Evolutionary conservation across 2,888 invertebrate species (phyloP), one percentile per base, ranked within the genome.

Genomic region (Hyposoter dolosus): DNA sequence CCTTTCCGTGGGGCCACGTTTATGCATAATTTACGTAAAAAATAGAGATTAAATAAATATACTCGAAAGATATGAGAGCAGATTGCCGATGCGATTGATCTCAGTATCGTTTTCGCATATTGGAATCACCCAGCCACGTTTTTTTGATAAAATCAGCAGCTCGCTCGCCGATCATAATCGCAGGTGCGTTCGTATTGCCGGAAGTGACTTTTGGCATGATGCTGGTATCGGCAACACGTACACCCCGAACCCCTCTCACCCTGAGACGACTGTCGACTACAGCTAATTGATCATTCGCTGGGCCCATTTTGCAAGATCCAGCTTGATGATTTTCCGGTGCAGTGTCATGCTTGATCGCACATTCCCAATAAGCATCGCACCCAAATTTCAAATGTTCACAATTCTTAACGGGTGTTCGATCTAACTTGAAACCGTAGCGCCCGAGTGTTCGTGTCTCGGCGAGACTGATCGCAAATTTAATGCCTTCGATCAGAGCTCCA

Each of bases 401-500:
- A 3, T 97, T 97, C 86, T 95, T 94, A 0, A 96, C 97, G 0
- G 96, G 96, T 0, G 97, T 97, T 89, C 95, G 95, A 94, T 98
- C 97, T 88, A 98, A 91, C 77, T 96, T 95, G 93, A 98, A 96
- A 0, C 98, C 98, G 90, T 97, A 98, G 80, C 96, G 95, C 88
- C 94, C 94, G 80, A 95, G 93, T 50, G 96, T 95, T 86, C 96
- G 95, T 0, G 97, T 97, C 92, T 98, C 96, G 0, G 97, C 95
- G 4, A 98, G 93, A 79, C 95, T 95, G 75, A 98, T 95, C 9
- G 96, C 96, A 91, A 98, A 96, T 92, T 97, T 97, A 89, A 98
- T 97, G 74, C 98, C 98, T 91, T 98, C 98, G 10, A 98, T 95
- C 45, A 98, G 94, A 0, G 96, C 96, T 85, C 96, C 97, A 0